Conservation (phyloP, 2,113 vertebrate genomes). For the Odocoileus virginianus region DNA sequence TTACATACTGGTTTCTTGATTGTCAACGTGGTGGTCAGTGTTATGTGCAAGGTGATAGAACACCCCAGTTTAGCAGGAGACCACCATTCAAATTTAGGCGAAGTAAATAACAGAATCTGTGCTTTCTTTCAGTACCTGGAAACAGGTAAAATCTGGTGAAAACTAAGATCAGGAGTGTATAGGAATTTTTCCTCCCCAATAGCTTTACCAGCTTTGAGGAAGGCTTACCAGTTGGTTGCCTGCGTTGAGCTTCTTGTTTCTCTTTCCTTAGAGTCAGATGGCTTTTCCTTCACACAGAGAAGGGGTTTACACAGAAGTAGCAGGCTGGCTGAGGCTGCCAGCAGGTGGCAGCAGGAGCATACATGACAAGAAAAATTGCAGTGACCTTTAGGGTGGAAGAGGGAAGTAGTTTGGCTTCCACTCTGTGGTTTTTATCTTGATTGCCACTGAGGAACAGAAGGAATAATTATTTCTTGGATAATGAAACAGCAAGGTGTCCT, state of each 20-base stretch:
- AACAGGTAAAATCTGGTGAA: neutral
- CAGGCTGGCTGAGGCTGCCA: neutral
- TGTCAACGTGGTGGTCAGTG: neutral
- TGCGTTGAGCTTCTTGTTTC: neutral
- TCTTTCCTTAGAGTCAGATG: neutral
- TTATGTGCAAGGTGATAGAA: neutral
- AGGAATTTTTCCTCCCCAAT: neutral
- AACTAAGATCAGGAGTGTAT: neutral
- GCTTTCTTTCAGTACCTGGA: neutral
- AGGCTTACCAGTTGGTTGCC: neutral
- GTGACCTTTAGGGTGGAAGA: neutral
- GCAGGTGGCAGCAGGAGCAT: conserved; percentile 63
- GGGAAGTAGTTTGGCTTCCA: neutral
- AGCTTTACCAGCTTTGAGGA: neutral
- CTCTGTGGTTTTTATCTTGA: conserved; percentile 19
- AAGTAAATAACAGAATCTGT: neutral
- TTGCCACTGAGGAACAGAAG: neutral
- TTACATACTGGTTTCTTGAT: neutral
- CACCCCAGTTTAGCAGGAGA: neutral
- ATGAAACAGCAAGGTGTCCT: neutral
- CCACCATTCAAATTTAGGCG: neutral
- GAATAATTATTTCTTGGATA: neutral
- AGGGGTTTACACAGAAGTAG: neutral
- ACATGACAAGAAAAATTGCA: neutral
- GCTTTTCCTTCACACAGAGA: neutral